Evolutionary conservation across 2,888 invertebrate species (phyloP).

Genomic region (Erynnis tages): DNA sequence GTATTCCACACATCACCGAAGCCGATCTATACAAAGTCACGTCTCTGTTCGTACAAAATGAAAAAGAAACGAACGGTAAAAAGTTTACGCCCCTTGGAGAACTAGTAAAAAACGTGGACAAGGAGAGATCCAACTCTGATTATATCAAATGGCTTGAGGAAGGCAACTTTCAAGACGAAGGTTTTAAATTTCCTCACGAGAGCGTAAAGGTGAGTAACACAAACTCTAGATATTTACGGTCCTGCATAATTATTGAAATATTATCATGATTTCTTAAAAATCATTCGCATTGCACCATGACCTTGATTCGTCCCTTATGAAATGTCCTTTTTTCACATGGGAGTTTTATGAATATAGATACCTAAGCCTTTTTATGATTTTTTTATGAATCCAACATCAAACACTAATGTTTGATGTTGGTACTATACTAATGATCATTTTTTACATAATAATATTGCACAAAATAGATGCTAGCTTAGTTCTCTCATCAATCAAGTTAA

Average conservation of each 20-base stretch:
- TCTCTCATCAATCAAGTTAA: too few species aligned
- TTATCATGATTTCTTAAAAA: not conserved
- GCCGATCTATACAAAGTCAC: conserved; percentile 73
- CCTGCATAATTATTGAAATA: not conserved
- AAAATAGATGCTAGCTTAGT: too few species aligned
- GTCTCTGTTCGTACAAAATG: conserved; percentile 74
- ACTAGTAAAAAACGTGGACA: conserved; percentile 65
- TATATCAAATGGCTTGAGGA: conserved; percentile 66
- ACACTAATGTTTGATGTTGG: too few species aligned
- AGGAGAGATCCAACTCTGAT: conserved; percentile 60
- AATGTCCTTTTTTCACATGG: not conserved
- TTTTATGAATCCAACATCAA: too few species aligned
- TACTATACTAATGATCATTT: too few species aligned
- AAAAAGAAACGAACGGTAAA: conserved; percentile 70
- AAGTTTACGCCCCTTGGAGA: conserved; percentile 74
- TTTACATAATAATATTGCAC: too few species aligned
- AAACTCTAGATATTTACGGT: too few species aligned
- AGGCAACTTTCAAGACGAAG: conserved; percentile 58
- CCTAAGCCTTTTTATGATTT: not conserved
- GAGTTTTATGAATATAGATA: not conserved
- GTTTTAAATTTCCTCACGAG: conserved; percentile 76
- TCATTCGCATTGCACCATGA: conserved; percentile 30
- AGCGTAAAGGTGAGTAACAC: conserved; percentile 60
- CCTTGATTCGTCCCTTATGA: conserved; percentile 43
- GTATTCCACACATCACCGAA: conserved; percentile 78